Percentiles rank a stretch among this genome's conserved stretches.
Conservation (phyloP, 2,797 vertebrate genomes). For the Macropus fuliginosus region DNA sequence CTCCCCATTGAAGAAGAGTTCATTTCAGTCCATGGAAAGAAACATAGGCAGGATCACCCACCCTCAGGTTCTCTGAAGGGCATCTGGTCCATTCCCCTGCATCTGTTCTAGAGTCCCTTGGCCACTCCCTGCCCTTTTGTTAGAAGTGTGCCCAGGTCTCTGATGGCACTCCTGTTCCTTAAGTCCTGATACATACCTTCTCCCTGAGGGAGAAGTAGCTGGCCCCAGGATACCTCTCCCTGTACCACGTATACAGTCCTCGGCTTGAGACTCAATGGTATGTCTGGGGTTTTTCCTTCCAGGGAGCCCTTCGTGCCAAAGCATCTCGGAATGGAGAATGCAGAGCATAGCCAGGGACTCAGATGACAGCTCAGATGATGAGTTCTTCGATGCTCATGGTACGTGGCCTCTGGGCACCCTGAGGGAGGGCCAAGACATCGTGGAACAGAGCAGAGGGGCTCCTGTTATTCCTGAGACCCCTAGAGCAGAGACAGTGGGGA, state of each 20-base stretch:
- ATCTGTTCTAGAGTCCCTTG: not conserved
- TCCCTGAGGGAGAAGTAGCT: not conserved
- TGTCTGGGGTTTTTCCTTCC: slow-evolving; percentile 74
- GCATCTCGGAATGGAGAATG: slow-evolving; percentile 97
- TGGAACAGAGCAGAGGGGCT: not conserved
- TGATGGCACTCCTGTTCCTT: not conserved
- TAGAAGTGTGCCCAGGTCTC: not conserved
- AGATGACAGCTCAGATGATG: slow-evolving; percentile 96
- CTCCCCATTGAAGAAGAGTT: not conserved
- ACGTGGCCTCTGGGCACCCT: slow-evolving; percentile 57
- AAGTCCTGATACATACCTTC: not conserved
- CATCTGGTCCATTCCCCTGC: not conserved
- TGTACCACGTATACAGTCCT: not conserved
- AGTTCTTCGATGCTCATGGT: slow-evolving; percentile 98
- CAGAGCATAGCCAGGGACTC: slow-evolving; percentile 98
- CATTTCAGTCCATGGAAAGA: not conserved
- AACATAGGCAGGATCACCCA: not conserved
- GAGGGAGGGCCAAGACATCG: not conserved
- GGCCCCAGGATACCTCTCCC: not conserved
- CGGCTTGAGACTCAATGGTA: not conserved
- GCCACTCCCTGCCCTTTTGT: not conserved
- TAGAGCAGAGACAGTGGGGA: not conserved
- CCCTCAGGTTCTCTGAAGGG: not conserved
- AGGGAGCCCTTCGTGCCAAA: slow-evolving; percentile 96
- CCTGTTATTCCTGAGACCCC: not conserved